Evolutionary conservation across 2,797 vertebrate species (phyloP).

Genomic region (Babyrousa celebensis): DNA sequence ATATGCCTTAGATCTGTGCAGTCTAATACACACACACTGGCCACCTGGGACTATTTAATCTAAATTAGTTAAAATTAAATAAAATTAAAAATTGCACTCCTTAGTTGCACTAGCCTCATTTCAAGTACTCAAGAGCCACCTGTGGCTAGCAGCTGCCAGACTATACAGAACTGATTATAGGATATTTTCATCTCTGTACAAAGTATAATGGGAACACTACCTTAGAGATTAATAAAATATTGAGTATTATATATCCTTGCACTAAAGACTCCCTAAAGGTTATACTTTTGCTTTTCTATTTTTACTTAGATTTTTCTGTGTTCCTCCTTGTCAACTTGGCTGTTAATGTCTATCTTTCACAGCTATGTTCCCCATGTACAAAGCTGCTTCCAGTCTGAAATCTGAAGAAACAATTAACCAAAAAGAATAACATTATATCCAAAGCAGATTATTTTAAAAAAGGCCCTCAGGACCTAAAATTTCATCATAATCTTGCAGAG

Average conservation of each 20-base stretch:
- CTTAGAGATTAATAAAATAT: background rate
- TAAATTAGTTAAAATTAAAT: conserved; percentile 22
- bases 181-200: background rate
- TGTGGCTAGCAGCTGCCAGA: background rate
- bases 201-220: background rate
- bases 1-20: background rate
- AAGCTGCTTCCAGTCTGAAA: background rate
- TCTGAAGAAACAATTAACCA: conserved; percentile 40
- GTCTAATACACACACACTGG: background rate
- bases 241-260: background rate
- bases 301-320: background rate
- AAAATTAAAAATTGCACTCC: conserved; percentile 21
- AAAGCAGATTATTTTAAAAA: background rate
- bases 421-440: background rate
- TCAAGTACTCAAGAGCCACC: background rate
- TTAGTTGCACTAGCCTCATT: conserved; percentile 3
- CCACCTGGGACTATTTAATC: background rate
- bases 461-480: background rate
- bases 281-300: background rate
- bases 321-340: conserved; percentile 3
- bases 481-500: conserved; percentile 16
- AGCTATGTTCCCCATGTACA: background rate
- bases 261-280: background rate
- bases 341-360: conserved; percentile 38
- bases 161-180: background rate